Base-by-base conservation (phyloP, 2,888 invertebrate genomes). In the Mystacides longicornis region DNA sequence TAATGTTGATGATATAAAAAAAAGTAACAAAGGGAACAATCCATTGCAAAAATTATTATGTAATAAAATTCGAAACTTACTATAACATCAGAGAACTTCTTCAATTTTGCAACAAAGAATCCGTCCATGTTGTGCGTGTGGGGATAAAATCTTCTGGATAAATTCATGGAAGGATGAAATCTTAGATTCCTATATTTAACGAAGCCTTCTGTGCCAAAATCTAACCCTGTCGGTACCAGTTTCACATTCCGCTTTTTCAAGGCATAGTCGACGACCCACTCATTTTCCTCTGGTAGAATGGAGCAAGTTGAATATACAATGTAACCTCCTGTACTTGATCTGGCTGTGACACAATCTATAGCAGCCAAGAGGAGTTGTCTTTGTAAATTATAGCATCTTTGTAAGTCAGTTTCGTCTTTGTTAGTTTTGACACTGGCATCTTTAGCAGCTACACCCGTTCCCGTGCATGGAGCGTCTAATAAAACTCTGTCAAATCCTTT, bases 111-210 rank as follows among this genome's bases (percentile, higher is more conserved):
- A 1, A 99, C 96, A 75, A 88, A 99, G 72, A 99, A 99, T 2
- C 99, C 99, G 73, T 99, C 99, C 89, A 99, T 93, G 69, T 99
- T 99, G 69, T 99, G 95, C 2, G 89, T 87, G 69, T 99, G 99
- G 0, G 99, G 99, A 74, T 99, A 99, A 74, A 93, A 96, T 51
- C 99, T 80, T 68, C 86, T 83, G 0, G 94, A 89, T 56, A 93
- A 71, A 67, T 91, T 92, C 71, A 99, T 72, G 11, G 89, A 87
- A 0, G 93, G 93, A 71, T 97, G 94, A 75, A 93, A 97, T 63
- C 93, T 80, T 65, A 83, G 79, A 62, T 90, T 86, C 51, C 89
- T 81, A 66, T 87, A 97, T 73, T 88, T 94, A 0, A 86, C 84
- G 70, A 96, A 98, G 16, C 99, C 99, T 67, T 94, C 92, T 18